Percentiles rank a stretch among this genome's conserved stretches.
These are phyloP conservation scores for Zapus hudsonius DNA, from an alignment of 2,113 vertebrate genomes.

Conservation along the genomic window DNA sequence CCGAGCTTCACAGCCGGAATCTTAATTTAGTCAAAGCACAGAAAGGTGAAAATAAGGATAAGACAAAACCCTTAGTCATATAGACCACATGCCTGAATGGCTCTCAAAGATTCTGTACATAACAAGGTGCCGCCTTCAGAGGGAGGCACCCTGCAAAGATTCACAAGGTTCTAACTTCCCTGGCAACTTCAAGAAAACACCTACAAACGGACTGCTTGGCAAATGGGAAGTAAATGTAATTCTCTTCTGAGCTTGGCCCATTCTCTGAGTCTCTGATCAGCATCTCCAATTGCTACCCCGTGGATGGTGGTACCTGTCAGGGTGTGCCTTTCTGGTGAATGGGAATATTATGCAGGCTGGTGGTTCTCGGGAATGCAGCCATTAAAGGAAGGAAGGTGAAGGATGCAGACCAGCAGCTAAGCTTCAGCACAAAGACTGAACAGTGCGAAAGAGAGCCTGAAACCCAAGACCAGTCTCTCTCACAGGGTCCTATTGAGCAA, in stretches of 20 bases:
- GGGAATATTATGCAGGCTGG: slow-evolving; percentile 83
- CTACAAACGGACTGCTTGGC: background rate
- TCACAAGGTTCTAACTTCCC: background rate
- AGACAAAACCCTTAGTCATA: background rate
- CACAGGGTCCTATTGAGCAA: background rate
- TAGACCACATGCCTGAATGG: accelerated
- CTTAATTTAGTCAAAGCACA: slow-evolving; percentile 39
- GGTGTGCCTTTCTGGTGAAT: slow-evolving; percentile 51
- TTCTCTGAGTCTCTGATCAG: background rate
- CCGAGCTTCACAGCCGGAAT: slow-evolving; percentile 31
- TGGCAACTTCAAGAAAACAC: background rate
- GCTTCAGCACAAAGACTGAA: slow-evolving; percentile 84
- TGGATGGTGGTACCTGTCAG: slow-evolving; percentile 31
- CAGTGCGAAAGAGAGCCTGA: background rate
- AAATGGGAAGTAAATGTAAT: background rate
- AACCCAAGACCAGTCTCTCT: accelerated
- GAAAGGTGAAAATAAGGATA: background rate
- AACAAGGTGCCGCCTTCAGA: accelerated
- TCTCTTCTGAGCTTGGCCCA: background rate
- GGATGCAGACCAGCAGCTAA: slow-evolving; percentile 87
- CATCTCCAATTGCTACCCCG: background rate
- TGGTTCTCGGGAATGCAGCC: slow-evolving; percentile 86
- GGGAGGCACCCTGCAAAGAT: background rate
- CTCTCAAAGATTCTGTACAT: accelerated
- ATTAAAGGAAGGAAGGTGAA: slow-evolving; percentile 88